Evolutionary conservation across 92 coral and sea anemone species (phyloP).

Genomic region (Parazoanthus swiftii): DNA sequence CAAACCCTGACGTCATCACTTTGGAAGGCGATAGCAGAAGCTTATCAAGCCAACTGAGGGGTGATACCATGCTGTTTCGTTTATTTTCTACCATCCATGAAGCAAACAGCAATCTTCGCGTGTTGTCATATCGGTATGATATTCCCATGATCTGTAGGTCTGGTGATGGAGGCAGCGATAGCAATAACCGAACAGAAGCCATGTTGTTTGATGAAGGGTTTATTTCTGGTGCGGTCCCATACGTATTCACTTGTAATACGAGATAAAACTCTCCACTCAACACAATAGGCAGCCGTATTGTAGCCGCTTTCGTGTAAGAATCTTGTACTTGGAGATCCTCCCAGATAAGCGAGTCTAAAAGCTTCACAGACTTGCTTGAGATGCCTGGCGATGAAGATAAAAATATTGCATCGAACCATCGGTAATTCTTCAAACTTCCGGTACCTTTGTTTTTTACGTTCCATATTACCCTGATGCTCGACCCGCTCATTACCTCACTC

Average conservation of each 20-base stretch:
- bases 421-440: conserved; percentile 44
- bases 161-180: conserved; percentile 55
- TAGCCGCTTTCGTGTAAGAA: conserved; percentile 51
- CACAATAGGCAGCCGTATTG: conserved; percentile 44
- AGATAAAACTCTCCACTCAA: conserved; percentile 49
- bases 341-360: conserved; percentile 25
- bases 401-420: conserved; percentile 61
- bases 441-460: conserved; percentile 61
- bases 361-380: conserved; percentile 41
- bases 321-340: conserved; percentile 40
- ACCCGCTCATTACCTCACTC: conserved; percentile 41
- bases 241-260: conserved; percentile 53
- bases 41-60: conserved; percentile 55
- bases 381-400: conserved; percentile 45
- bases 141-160: conserved; percentile 48
- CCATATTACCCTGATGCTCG: conserved; percentile 52
- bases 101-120: conserved; percentile 53
- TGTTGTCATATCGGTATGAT: conserved; percentile 46
- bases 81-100: conserved; percentile 59
- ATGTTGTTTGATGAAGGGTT: conserved; percentile 49
- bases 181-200: conserved; percentile 20
- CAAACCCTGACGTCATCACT: conserved; percentile 35
- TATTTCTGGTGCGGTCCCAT: conserved; percentile 43
- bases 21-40: conserved; percentile 55
- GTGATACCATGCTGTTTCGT: conserved; percentile 56